phyloP scores from a whole-genome alignment of 2,113 vertebrate genomes.

The Rhea pennata region DNA sequence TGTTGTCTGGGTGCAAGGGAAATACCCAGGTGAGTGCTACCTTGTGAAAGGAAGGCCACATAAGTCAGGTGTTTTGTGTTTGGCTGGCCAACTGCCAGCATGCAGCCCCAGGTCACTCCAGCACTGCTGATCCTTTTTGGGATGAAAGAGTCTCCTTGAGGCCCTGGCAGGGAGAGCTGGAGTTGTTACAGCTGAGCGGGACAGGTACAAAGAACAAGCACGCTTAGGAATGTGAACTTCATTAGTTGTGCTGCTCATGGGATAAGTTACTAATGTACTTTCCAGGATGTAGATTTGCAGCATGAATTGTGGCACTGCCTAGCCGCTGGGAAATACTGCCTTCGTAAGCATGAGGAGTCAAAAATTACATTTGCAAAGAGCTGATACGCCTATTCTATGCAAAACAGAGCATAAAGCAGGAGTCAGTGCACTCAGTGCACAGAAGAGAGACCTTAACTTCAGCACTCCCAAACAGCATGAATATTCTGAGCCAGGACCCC shows the following conservation, averaged over 20 bases:
- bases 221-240: neutral
- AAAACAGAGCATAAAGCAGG: neutral
- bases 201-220: neutral
- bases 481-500: neutral
- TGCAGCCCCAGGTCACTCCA: neutral
- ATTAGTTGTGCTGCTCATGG: neutral
- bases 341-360: neutral
- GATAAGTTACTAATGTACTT: neutral
- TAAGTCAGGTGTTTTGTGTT: neutral
- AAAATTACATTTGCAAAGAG: slow-evolving; percentile 11
- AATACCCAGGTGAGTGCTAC: no score
- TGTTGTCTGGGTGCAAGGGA: neutral
- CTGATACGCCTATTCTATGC: neutral
- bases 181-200: neutral
- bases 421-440: neutral
- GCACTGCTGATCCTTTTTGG: neutral
- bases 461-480: neutral
- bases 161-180: neutral
- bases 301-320: neutral
- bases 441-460: neutral
- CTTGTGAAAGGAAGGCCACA: no score
- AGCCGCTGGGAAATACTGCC: neutral
- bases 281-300: neutral
- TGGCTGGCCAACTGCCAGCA: neutral
- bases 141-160: neutral